These are phyloP conservation scores for Dicentrarchus labrax DNA, from an alignment of 2,113 vertebrate species.

Conservation along the genomic window DNA sequence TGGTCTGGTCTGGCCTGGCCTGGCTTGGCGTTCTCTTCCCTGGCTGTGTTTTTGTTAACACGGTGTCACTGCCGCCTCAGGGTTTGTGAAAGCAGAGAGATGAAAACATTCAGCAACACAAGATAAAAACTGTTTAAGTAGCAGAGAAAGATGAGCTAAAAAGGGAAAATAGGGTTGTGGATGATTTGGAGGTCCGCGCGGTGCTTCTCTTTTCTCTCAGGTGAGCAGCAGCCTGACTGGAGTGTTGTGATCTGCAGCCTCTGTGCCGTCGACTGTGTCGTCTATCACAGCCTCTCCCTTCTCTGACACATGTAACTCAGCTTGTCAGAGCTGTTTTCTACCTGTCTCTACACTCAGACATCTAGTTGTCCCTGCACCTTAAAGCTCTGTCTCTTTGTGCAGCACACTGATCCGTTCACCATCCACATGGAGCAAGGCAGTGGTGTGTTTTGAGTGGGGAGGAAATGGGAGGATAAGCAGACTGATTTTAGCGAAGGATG, in stretches of 20 bases:
- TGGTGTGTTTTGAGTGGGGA: constrained; percentile 29
- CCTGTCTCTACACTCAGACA: constrained; percentile 57
- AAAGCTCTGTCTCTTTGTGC: constrained; percentile 54
- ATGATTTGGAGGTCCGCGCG: neutral
- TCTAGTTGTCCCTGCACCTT: constrained; percentile 55
- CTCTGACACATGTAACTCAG: constrained; percentile 74
- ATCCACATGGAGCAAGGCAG: constrained; percentile 35
- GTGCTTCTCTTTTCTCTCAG: constrained; percentile 45
- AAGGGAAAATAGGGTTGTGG: constrained; percentile 19
- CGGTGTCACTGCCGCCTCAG: constrained; percentile 38
- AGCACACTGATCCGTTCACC: constrained; percentile 52
- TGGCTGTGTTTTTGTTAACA: constrained; percentile 56
- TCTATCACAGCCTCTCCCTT: constrained; percentile 56
- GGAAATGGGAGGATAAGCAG: constrained; percentile 63
- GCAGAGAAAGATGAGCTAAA: constrained; percentile 27
- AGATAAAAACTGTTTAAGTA: constrained; percentile 41
- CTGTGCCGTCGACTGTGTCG: constrained; percentile 53
- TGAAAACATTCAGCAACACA: constrained; percentile 31
- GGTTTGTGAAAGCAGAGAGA: constrained; percentile 45
- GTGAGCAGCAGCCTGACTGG: constrained; percentile 63
- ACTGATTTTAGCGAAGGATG: constrained; percentile 54
- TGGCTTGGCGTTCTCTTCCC: constrained; percentile 23
- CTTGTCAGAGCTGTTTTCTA: constrained; percentile 70
- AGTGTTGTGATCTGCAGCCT: constrained; percentile 68
- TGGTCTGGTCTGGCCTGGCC: constrained; percentile 15